Base-by-base conservation (phyloP, 2,113 vertebrate species). In the Galeopterus variegatus region DNA sequence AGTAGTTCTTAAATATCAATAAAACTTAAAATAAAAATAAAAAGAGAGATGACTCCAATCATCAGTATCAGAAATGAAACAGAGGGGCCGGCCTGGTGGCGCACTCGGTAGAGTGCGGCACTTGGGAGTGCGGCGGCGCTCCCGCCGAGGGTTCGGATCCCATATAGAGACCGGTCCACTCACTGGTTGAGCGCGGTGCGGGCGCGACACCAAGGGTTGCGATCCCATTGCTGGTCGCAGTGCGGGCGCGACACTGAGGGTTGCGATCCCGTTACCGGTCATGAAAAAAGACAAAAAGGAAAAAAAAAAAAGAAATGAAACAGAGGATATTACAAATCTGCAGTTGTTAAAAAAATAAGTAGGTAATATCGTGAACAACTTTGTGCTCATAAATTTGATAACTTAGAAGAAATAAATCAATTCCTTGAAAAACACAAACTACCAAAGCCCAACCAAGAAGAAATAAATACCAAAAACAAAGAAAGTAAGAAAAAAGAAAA, bases 401-500 rank as follows among this genome's bases (percentile, higher is more conserved):
- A 82, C 11, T 77, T 36, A 18, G 12, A 83, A 70, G 23, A 88
- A 92, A 92, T 64, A 31, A 33, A 21, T 9, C 6, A 75, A 76
- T 88, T 93, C 17, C 36, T 79, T 67, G 12, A 72, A 92, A 72
- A 84, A 92, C 8, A 88, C 19, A 65, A 64, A 92, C n/a, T 77
- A 23, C 45, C 84, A 72, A 65, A 84, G 56, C 6, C 56, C 31
- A 84, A 36, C 21, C 33, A 93, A 83, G 14, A 76, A 84, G 19
- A 79, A 94, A 95, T 23, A 80, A 23, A 56, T 41, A 65, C 33
- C n/a, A 72, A 79, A 87, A 85, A 50, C 8, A 73, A 76, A 94
- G 62, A 62, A 7, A 64, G 26, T 36, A 50, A 75, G 64, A 94
- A 92, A 33, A 11, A 91, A 86, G 11, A 72, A 58, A 79, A 76